Base-by-base conservation (phyloP, 2,888 invertebrate genomes). In the Altica lythri region DNA sequence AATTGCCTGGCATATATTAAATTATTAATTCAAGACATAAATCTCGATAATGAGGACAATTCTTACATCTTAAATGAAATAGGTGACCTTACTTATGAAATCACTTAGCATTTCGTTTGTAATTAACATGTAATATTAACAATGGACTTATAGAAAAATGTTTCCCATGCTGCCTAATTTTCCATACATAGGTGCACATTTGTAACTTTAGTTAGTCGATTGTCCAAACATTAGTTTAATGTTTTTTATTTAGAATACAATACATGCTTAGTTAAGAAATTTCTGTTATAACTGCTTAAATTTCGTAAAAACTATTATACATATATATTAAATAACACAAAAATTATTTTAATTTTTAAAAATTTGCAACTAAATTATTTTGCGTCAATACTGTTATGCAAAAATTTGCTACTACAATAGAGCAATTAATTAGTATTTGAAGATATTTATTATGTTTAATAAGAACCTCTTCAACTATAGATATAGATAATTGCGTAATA, bases 1-100 rank as follows among this genome's bases (percentile, higher is more conserved):
- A 34, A 34, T 16, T 34, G 14, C 16, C 6, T 14, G 16, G 34
- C 6, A 34, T 34, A 34, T 16, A 45, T 45, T 45, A 45, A 32
- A 45, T 22, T 19, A 45, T 22, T 9, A 22, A 14, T 34, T 6
- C 9, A 10, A 22, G 1, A 14, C 6, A 45, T 45, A 45, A 45
- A 45, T 45, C 45, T 45, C n/a, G 17, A n/a, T 48, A 48, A 48
- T 30, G 38, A 48, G 48, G 38, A 48, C 30, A 38, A 30, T 30
- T 48, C 48, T 38, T 48, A 48, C 48, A 22, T 22, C 14, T 17
- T 19, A 45, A 8, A 32, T 45, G 34, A 45, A 34, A 34, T 45
- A 13, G 45, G 25, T 34, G 48, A 48, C 48, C 48, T 48, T 48
- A 17, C 38, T 48, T 29, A 18, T 17, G 48, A 48, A 48, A 37